Conservation (phyloP, 2,113 vertebrate genomes). For the Oophaga pumilio region DNA sequence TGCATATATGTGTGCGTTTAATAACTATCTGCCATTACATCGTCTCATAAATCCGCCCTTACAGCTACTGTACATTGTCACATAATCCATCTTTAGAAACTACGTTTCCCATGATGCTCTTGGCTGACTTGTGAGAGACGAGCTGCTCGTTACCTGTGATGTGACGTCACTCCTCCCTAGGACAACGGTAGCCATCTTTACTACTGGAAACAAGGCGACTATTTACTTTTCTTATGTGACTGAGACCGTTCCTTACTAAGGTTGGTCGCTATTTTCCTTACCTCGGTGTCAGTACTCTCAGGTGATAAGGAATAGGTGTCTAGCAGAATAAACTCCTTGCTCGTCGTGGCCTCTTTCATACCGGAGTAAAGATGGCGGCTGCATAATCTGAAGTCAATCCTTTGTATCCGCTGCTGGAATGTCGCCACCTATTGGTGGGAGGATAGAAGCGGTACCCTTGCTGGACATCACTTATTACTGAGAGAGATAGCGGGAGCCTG, state of each 20-base stretch:
- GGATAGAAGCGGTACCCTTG: conserved; percentile 23
- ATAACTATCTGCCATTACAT: too few species aligned
- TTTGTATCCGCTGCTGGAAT: not conserved
- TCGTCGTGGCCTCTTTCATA: not conserved
- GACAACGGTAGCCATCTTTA: not conserved
- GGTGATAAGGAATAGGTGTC: not conserved
- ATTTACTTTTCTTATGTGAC: too few species aligned
- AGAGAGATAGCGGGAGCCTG: conserved; percentile 2
- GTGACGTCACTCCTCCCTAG: not conserved
- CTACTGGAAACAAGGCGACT: not conserved
- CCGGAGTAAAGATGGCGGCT: conserved; percentile 46
- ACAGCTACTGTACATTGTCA: not conserved
- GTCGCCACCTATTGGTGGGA: conserved; percentile 18
- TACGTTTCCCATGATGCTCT: not conserved
- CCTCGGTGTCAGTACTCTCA: too few species aligned
- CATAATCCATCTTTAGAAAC: not conserved
- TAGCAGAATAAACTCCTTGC: not conserved
- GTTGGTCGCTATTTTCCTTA: not conserved
- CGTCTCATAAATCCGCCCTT: not conserved
- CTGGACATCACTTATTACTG: conserved; percentile 30
- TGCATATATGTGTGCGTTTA: too few species aligned
- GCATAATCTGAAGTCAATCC: not conserved
- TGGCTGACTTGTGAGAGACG: not conserved
- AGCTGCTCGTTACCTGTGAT: not conserved
- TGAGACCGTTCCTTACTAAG: not conserved